phyloP scores from a whole-genome alignment of 2,888 invertebrate genomes.

The Synergus itoensis region DNA sequence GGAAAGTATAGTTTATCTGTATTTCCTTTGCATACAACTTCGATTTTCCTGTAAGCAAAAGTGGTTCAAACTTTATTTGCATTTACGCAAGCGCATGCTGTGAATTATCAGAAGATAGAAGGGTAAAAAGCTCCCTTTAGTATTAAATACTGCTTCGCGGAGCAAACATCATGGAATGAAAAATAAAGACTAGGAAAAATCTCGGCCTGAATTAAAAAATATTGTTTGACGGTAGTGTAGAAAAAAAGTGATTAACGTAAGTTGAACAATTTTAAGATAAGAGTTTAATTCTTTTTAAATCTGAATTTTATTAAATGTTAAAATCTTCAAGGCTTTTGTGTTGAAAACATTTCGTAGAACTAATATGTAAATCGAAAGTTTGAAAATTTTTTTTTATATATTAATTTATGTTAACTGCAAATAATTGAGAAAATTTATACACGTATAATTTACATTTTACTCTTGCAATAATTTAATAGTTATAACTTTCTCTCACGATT shows the following conservation, averaged over 20 bases:
- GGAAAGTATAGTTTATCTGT: not conserved
- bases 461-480: no score
- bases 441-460: no score
- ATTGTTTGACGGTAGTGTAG: not conserved
- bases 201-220: not conserved
- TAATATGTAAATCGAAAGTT: not conserved
- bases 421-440: no score
- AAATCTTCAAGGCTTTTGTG: not conserved
- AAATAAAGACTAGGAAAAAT: not conserved
- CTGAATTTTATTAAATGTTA: not conserved
- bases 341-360: not conserved
- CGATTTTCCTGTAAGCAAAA: not conserved
- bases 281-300: not conserved
- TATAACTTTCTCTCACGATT: no score
- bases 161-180: not conserved
- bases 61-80: not conserved
- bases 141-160: not conserved
- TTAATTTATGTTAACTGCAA: no score
- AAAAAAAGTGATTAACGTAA: not conserved
- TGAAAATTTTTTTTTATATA: no score
- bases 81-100: not conserved
- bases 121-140: not conserved
- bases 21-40: not conserved
- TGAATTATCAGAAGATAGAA: not conserved
- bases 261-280: not conserved